Evolutionary conservation across 2,113 vertebrate genomes (phyloP), one percentile per base, ranked within the genome.

Genomic region (Dicaeum eximium): DNA sequence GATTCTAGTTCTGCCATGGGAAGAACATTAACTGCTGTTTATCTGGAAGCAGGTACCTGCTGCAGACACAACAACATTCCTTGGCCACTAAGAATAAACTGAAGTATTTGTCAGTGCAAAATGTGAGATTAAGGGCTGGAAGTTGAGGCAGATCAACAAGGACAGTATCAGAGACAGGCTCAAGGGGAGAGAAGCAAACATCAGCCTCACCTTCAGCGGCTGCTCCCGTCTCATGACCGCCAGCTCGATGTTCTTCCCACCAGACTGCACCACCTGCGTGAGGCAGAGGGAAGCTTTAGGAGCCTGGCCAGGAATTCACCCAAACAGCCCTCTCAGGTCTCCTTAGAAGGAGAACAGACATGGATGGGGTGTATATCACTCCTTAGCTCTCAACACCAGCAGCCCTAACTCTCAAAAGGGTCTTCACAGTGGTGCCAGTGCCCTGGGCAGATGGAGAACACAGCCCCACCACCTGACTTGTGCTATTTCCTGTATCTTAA

Each of bases 231-330:
- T 98, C 98, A 99, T 99, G 9, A 98, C 98, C 0, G 98, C 98
- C 80, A 98, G 96, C 80, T 98, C 98, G 0, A 98, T 98, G 96
- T 98, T 98, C 95, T 98, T 98, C 74, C 98, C 98, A 6, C 98
- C 98, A 3, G 98, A 98, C 88, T 99, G 98, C 42, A 99, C 98
- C 86, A 99, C 98, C 98, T 99, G 25, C 4, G 33, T 6, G 44
- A 60, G 37, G 5, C 11, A 56, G 9, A 62, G 13, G 13, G 1
- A 42, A 31, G 23, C 1, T 8, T 80, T 9, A 77, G 27, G 13
- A 65, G 37, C 6, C 2, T 11, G 12, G 16, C 17, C 21, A 8
- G 8, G 13, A 33, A 42, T 28, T 57, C 56, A 33, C 37, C 24
- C 30, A 30, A 93, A 24, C 21, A 25, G 21, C 30, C 38, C 57